Percentiles rank a stretch among this genome's conserved stretches.
These are phyloP conservation scores for Limenitis camilla DNA, from an alignment of 2,888 invertebrate species.

Conservation along the genomic window DNA sequence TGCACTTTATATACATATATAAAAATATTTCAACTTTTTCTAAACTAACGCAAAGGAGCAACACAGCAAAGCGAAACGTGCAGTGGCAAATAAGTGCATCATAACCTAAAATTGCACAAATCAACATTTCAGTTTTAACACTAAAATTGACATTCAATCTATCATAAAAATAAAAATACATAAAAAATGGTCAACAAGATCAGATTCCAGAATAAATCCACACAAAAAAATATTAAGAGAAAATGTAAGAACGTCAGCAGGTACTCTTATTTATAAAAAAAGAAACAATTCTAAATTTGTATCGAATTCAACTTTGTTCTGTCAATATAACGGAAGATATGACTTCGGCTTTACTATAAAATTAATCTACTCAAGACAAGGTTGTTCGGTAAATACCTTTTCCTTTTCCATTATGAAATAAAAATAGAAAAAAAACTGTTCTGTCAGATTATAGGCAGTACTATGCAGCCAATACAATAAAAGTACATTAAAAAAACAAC, in stretches of 20 bases:
- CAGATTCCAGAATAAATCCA: too few relatives aligned
- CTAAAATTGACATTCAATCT: slow-evolving; percentile 1
- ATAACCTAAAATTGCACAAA: slow-evolving; percentile 13
- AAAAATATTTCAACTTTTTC: neutral
- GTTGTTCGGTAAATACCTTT: too few relatives aligned
- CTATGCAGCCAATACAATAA: neutral
- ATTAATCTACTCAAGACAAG: too few relatives aligned
- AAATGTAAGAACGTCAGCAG: too few relatives aligned
- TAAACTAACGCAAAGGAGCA: neutral
- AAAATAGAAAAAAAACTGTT: too few relatives aligned
- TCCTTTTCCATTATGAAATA: too few relatives aligned
- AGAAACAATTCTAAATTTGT: too few relatives aligned
- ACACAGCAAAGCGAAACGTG: slow-evolving; percentile 4
- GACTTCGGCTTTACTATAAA: too few relatives aligned
- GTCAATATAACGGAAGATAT: too few relatives aligned
- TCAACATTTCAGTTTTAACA: neutral
- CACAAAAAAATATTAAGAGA: too few relatives aligned
- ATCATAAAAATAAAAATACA: neutral
- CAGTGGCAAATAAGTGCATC: slow-evolving; percentile 14
- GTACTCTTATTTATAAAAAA: too few relatives aligned
- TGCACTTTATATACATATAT: neutral
- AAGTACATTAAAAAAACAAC: neutral
- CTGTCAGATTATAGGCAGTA: neutral
- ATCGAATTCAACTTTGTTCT: too few relatives aligned
- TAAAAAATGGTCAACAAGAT: neutral